Base-by-base conservation (phyloP, 2,797 vertebrate species). In the Adelosebastes latens region DNA sequence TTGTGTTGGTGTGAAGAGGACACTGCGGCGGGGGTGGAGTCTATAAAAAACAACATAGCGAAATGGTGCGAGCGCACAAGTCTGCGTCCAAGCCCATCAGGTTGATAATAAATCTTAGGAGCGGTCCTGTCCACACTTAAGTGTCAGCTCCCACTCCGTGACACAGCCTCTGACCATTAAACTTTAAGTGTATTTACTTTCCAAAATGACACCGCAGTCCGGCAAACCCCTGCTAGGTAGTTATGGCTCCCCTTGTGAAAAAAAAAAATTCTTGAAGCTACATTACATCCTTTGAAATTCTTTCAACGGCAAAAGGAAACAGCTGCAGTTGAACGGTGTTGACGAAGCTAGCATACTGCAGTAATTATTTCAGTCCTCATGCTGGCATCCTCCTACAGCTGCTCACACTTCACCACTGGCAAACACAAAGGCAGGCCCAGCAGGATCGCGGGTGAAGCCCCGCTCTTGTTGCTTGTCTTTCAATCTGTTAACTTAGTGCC, bases 311-410 rank as follows among this genome's bases (percentile, higher is more conserved):
- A 80, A 84, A 65, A 87, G 82, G 73, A 92, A 93, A 90, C 94
- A 92, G 92, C 92, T 95, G 94, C 91, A 89, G 80, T 62, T 75
- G 79, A 67, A 32, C 55, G 31, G 25, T 29, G 80, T 79, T 82
- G 79, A 92, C 75, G 78, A 82, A 73, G 82, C 80, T 63, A 61
- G 78, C 93, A 92, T 82, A 58, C 81, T 87, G 90, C 87, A 84
- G 90, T 86, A 84, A 94, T 94, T 92, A 92, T 91, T 92, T 89
- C 88, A 90, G 84, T 88, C 73, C 77, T 89, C 81, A 64, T 68
- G 84, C 87, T 90, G 92, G 84, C 85, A 89, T 90, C 88, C 75
- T 83, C 79, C 79, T 85, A 73, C 93, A 94, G 93, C 91, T 93
- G 94, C 89, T 93, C 81, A 87, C 90, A 88, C 86, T 90, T 85